phyloP scores from a whole-genome alignment of 2,888 invertebrate genomes.

The Drosophila helvetica region DNA sequence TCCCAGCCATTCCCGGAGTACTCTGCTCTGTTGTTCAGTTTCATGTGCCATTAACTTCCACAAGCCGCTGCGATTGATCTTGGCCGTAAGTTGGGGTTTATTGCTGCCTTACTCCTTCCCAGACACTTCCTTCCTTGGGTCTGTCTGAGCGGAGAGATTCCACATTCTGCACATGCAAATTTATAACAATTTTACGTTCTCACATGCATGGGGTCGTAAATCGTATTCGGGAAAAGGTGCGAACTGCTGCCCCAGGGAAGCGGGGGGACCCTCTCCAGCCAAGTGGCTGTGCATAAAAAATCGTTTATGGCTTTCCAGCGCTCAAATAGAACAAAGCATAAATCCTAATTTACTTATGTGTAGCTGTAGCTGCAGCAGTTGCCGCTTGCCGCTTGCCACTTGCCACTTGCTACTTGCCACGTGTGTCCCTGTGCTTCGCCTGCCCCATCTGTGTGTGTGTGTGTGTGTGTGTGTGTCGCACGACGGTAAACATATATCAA shows the following conservation, averaged over 20 bases:
- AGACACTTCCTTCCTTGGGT: constrained; percentile 7
- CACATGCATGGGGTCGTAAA: constrained; percentile 73
- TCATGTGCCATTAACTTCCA: constrained; percentile 73
- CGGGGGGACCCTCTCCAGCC: constrained; percentile 35
- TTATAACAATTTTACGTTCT: constrained; percentile 78
- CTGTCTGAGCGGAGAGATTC: constrained; percentile 1
- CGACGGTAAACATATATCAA: constrained; percentile 70
- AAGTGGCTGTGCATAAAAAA: constrained; percentile 75
- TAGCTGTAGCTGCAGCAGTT: constrained; percentile 53
- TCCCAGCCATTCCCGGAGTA: not conserved
- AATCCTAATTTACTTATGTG: constrained; percentile 77
- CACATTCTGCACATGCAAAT: constrained; percentile 66
- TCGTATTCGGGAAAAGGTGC: constrained; percentile 70
- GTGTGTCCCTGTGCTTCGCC: constrained; percentile 10
- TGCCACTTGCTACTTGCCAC: constrained; percentile 30
- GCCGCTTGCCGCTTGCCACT: constrained; percentile 25
- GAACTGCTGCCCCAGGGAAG: constrained; percentile 54
- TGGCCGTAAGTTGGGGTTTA: constrained; percentile 59
- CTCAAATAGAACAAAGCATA: constrained; percentile 78
- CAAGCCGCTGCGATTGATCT: constrained; percentile 73
- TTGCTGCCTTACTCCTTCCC: constrained; percentile 43
- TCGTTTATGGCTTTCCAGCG: constrained; percentile 76
- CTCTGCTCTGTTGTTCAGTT: constrained; percentile 50
- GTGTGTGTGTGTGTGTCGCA: constrained; percentile 53
- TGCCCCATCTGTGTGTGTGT: constrained; percentile 24